A percentile compares a stretch with the other conserved stretches of the same genome.
phyloP scores from a whole-genome alignment of 1,140 invertebrate genomes.

The Aphidius ervi region DNA sequence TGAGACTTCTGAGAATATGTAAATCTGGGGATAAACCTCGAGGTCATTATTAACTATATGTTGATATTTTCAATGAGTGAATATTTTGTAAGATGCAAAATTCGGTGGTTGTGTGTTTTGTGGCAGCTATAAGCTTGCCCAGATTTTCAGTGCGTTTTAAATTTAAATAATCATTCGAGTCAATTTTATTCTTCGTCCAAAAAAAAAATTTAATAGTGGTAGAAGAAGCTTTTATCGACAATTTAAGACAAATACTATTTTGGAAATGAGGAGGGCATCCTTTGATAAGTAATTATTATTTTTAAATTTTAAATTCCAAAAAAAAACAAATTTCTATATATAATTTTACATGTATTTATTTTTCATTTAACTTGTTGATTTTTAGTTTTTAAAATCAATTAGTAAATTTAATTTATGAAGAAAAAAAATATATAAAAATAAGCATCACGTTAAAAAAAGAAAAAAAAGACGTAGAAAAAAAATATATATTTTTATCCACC shows the following conservation, averaged over 20 bases:
- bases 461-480: background rate
- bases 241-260: conserved; percentile 18
- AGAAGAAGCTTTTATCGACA: background rate
- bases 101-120: conserved; percentile 33
- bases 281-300: conserved; percentile 44
- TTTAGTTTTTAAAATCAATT: no score
- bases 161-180: background rate
- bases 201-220: conserved; percentile 3
- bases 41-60: no score
- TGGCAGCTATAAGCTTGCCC: conserved; percentile 29
- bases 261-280: conserved; percentile 41
- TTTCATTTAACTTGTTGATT: no score
- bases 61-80: conserved; percentile 22
- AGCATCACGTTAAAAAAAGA: background rate
- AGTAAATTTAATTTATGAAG: no score
- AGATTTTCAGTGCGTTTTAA: conserved; percentile 25
- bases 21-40: no score
- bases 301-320: conserved; percentile 3
- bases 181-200: background rate
- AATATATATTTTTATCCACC: conserved; percentile 9
- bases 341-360: no score
- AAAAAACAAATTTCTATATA: background rate
- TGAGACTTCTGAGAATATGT: no score
- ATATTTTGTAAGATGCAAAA: conserved; percentile 42
- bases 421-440: no score